A percentile compares a stretch with the other conserved stretches of the same genome.
Evolutionary conservation across 1,140 invertebrate genomes (phyloP).

Genomic region (Drosophila persimilis): DNA sequence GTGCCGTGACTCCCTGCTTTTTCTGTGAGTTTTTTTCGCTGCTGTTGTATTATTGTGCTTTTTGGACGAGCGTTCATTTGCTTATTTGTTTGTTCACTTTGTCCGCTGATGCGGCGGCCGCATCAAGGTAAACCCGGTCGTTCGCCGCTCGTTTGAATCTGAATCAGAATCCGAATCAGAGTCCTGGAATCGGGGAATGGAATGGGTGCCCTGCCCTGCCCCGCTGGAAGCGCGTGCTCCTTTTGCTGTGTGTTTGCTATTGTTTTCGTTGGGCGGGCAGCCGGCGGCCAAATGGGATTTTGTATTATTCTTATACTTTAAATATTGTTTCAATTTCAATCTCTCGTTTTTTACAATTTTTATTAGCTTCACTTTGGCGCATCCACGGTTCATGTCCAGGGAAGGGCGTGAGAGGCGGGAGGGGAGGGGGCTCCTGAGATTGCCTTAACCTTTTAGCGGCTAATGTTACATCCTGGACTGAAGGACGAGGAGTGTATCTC

Average conservation of each 20-base stretch:
- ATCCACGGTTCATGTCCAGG: background rate
- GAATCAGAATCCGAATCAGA: conserved; percentile 3
- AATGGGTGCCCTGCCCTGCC: background rate
- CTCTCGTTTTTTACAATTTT: conserved; percentile 12
- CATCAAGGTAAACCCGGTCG: conserved; percentile 77
- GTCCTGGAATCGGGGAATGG: background rate
- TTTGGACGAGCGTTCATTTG: conserved; percentile 76
- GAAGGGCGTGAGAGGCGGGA: background rate
- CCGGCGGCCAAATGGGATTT: conserved; percentile 72
- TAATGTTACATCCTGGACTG: conserved; percentile 63
- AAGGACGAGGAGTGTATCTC: conserved; percentile 25
- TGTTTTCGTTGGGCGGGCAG: conserved; percentile 71
- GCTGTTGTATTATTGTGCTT: conserved; percentile 69
- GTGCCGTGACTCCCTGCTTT: conserved; percentile 2
- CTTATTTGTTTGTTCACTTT: conserved; percentile 81
- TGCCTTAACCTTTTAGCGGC: conserved; percentile 67
- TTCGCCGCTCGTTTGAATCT: conserved; percentile 1
- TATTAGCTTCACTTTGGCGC: conserved; percentile 45
- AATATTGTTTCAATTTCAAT: conserved; percentile 71
- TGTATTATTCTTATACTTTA: conserved; percentile 78
- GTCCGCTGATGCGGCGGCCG: conserved; percentile 62
- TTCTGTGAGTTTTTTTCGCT: conserved; percentile 4
- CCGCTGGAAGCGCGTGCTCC: conserved; percentile 23
- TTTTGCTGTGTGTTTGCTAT: conserved; percentile 54
- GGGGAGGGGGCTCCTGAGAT: no score